Conservation (phyloP, 2,888 invertebrate genomes). For the Bellardia pandia region DNA sequence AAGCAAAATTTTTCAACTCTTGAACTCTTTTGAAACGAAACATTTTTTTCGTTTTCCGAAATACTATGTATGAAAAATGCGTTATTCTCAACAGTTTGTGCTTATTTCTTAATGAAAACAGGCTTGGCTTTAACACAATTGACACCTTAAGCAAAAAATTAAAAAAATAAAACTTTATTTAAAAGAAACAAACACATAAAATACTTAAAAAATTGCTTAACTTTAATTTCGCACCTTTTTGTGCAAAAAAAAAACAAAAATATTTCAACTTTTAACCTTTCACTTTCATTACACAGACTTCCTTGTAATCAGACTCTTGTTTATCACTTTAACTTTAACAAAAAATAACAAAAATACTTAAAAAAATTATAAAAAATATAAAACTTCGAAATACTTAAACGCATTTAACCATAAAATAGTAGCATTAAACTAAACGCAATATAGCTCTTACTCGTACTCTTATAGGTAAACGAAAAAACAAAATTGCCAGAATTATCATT, state of each 20-base stretch:
- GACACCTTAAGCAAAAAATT: constrained; percentile 53
- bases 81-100: constrained; percentile 52
- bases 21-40: constrained; percentile 48
- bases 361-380: constrained; percentile 14
- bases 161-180: not conserved
- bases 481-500: constrained; percentile 65
- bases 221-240: constrained; percentile 70
- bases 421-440: constrained; percentile 69
- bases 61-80: constrained; percentile 56
- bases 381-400: constrained; percentile 45
- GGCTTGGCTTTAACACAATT: constrained; percentile 72
- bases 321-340: constrained; percentile 47
- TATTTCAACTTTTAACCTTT: constrained; percentile 76
- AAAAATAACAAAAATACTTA: not conserved
- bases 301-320: constrained; percentile 70
- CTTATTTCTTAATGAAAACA: constrained; percentile 58
- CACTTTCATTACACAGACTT: constrained; percentile 74
- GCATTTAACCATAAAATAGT: constrained; percentile 68
- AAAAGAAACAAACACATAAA: constrained; percentile 27
- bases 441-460: not conserved
- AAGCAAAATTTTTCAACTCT: constrained; percentile 61
- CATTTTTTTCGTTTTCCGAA: constrained; percentile 4
- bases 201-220: constrained; percentile 62
- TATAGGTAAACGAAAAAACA: not conserved
- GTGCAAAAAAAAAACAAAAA: constrained; percentile 34